These are phyloP conservation scores for Rhagoletis zephyria DNA, from an alignment of 1,140 invertebrate genomes.

Conservation along the genomic window DNA sequence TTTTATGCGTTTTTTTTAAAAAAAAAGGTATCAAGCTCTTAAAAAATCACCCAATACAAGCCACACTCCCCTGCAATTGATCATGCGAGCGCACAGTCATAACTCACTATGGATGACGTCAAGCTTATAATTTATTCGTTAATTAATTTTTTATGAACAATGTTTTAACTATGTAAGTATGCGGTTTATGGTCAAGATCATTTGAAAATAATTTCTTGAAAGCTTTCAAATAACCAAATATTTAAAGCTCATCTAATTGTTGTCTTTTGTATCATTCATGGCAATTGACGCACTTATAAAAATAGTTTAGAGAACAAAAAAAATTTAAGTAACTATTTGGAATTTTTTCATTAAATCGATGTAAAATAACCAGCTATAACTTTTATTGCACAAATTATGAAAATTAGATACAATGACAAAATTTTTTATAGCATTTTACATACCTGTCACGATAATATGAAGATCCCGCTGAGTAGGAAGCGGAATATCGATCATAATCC, in stretches of 20 bases:
- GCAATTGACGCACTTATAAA: no score
- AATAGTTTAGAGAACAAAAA: no score
- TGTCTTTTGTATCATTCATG: not conserved
- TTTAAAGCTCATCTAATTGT: not conserved
- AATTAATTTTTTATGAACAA: not conserved
- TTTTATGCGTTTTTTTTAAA: no score
- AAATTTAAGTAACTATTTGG: no score
- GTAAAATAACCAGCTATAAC: not conserved
- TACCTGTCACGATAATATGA: constrained; percentile 52
- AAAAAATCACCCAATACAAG: no score
- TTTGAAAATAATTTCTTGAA: no score
- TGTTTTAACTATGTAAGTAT: no score
- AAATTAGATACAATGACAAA: not conserved
- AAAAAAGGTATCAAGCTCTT: no score
- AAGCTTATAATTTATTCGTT: not conserved
- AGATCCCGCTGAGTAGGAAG: not conserved
- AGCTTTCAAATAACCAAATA: not conserved
- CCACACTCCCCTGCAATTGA: not conserved
- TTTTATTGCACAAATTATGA: not conserved
- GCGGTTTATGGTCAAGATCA: no score
- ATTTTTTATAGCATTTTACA: not conserved
- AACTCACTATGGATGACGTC: not conserved
- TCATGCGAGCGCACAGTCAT: not conserved
- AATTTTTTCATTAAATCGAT: no score
- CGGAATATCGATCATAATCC: constrained; percentile 49